phyloP scores from a whole-genome alignment of 2,888 invertebrate genomes.

The Zaprionus lineosus region DNA sequence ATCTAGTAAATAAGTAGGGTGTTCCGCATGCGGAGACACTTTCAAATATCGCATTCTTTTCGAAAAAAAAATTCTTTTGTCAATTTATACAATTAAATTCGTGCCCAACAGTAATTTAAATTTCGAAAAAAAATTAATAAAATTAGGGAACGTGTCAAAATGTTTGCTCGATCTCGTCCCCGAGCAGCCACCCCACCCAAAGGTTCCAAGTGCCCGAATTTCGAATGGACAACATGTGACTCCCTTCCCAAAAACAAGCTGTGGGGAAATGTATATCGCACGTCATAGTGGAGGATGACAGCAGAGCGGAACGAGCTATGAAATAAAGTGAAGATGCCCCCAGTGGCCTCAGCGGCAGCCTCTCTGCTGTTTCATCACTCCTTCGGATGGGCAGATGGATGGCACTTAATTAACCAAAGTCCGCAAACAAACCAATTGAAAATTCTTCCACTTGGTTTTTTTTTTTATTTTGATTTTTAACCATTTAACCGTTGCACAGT shows the following conservation, averaged over 20 bases:
- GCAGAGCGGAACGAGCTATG: conserved; percentile 15
- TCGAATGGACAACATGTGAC: conserved; percentile 40
- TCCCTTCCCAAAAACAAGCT: too few relatives aligned
- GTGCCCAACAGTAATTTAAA: conserved; percentile 25
- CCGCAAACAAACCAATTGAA: conserved; percentile 60
- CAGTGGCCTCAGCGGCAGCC: too few relatives aligned
- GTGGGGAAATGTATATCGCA: not conserved
- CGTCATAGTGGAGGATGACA: conserved; percentile 17
- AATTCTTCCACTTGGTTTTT: too few relatives aligned
- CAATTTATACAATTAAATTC: conserved; percentile 7
- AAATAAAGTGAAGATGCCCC: conserved; percentile 1
- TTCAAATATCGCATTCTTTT: too few relatives aligned
- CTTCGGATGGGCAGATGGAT: not conserved
- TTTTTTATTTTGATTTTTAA: too few relatives aligned
- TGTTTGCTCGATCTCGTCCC: not conserved
- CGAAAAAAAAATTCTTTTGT: not conserved
- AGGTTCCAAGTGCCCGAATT: not conserved
- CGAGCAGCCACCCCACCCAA: not conserved
- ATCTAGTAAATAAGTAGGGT: too few relatives aligned
- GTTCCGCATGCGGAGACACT: too few relatives aligned
- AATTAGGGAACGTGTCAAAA: conserved; percentile 25
- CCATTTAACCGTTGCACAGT: not conserved
- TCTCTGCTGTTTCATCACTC: not conserved
- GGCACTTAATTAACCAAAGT: conserved; percentile 19
- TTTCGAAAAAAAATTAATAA: conserved; percentile 2